Conservation (phyloP, 2,113 vertebrate species). For the Engraulis encrasicolus region DNA sequence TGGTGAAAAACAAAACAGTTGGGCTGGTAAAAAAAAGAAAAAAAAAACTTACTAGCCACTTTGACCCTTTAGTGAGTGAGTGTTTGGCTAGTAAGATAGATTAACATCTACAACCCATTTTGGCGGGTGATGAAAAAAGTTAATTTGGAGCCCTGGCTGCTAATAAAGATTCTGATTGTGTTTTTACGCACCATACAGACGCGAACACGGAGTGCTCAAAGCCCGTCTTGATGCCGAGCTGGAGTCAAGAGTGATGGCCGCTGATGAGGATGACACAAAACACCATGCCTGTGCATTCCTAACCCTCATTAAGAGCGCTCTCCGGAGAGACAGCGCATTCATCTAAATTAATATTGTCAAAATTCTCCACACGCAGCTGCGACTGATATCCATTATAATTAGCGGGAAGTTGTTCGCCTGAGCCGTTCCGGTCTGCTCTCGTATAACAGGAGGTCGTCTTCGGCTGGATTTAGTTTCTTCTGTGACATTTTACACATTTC, state of each 20-base stretch:
- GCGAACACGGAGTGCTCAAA: background rate
- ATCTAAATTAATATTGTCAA: slow-evolving; percentile 55
- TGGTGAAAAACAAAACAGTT: no score
- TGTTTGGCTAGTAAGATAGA: no score
- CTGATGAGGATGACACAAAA: slow-evolving; percentile 6
- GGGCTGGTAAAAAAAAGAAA: no score
- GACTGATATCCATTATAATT: slow-evolving; percentile 49
- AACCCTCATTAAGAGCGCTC: slow-evolving; percentile 35
- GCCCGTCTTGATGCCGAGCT: background rate
- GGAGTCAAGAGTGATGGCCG: slow-evolving; percentile 2
- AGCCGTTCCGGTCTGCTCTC: slow-evolving; percentile 41
- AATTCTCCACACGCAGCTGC: slow-evolving; percentile 39
- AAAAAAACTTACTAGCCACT: no score
- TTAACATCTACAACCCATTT: no score
- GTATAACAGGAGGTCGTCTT: slow-evolving; percentile 36
- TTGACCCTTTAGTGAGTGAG: no score
- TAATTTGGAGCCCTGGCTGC: no score
- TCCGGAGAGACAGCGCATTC: slow-evolving; percentile 40
- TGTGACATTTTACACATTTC: slow-evolving; percentile 50
- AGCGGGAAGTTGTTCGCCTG: slow-evolving; percentile 41
- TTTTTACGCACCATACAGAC: slow-evolving; percentile 2
- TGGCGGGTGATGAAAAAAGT: no score
- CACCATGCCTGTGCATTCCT: slow-evolving; percentile 31
- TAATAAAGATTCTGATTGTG: background rate
- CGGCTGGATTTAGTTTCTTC: slow-evolving; percentile 41